Evolutionary conservation across 2,888 invertebrate species (phyloP).

Genomic region (Drosophila yooni): DNA sequence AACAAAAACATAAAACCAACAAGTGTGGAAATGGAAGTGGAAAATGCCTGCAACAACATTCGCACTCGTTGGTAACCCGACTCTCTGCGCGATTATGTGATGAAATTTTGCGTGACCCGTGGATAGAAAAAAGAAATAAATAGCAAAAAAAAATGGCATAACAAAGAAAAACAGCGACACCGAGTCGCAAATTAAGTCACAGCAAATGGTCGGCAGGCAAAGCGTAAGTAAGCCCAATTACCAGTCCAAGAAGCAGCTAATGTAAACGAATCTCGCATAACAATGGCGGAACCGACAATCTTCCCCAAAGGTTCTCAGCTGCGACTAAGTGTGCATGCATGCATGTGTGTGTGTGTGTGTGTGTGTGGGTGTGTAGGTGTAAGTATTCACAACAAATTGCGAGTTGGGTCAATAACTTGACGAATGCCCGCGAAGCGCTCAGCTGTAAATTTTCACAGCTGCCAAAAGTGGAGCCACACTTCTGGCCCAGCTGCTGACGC

Average conservation of each 20-base stretch:
- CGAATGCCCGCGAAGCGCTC: conserved; percentile 39
- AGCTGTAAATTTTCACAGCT: conserved; percentile 49
- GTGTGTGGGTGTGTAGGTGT: neutral
- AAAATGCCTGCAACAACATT: conserved; percentile 55
- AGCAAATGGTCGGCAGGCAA: conserved; percentile 48
- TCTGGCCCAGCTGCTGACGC: conserved; percentile 23
- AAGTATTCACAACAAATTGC: conserved; percentile 41
- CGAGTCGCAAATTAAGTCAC: conserved; percentile 60
- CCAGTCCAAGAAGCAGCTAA: conserved; percentile 8
- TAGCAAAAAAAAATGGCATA: conserved; percentile 11
- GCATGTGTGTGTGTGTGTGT: no score
- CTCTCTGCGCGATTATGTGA: conserved; percentile 69
- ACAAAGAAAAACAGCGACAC: conserved; percentile 40
- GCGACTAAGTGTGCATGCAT: conserved; percentile 3
- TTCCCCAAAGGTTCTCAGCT: conserved; percentile 50
- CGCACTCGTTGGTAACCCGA: conserved; percentile 30
- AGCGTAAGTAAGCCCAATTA: conserved; percentile 24
- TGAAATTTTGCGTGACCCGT: conserved; percentile 81
- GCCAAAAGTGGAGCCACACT: conserved; percentile 28
- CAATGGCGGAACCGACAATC: conserved; percentile 34
- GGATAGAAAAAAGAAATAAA: conserved; percentile 45
- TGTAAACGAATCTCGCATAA: conserved; percentile 14
- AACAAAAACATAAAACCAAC: conserved; percentile 12
- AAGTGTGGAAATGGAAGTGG: conserved; percentile 53
- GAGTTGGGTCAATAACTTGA: conserved; percentile 64